phyloP scores from a whole-genome alignment of 2,113 vertebrate genomes.

The Phrynosoma platyrhinos region DNA sequence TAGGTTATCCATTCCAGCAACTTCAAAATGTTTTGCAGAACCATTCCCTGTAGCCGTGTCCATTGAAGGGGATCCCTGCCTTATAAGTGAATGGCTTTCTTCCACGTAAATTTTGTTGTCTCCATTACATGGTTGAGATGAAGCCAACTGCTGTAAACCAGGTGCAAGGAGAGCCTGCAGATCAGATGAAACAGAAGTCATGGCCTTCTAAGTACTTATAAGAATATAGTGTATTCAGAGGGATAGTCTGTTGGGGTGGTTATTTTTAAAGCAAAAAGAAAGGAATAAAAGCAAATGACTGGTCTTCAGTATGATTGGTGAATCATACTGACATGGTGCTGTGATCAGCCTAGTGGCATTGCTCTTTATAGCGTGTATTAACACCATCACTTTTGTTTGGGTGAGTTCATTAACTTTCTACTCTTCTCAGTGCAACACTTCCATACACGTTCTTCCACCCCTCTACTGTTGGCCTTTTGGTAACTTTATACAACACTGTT shows the following conservation, averaged over 20 bases:
- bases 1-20: neutral
- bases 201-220: neutral
- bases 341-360: neutral
- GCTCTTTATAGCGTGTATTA: no score
- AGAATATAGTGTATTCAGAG: no score
- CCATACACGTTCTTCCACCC: no score
- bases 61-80: neutral
- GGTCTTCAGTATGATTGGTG: neutral
- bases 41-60: neutral
- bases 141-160: slow-evolving; percentile 43
- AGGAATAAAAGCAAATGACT: slow-evolving; percentile 5
- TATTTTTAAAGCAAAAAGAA: neutral
- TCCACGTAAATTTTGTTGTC: slow-evolving; percentile 73
- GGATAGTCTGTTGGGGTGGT: no score
- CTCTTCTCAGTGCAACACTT: neutral
- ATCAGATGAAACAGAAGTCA: slow-evolving; percentile 17
- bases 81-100: slow-evolving; percentile 51
- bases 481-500: no score
- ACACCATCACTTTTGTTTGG: no score
- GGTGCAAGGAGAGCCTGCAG: slow-evolving; percentile 48
- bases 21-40: slow-evolving; percentile 15
- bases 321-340: neutral
- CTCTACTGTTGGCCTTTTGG: neutral
- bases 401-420: neutral
- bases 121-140: slow-evolving; percentile 58